Evolutionary conservation across 2,888 invertebrate species (phyloP), one percentile per base, ranked within the genome.

Genomic region (Phorcus lineatus): DNA sequence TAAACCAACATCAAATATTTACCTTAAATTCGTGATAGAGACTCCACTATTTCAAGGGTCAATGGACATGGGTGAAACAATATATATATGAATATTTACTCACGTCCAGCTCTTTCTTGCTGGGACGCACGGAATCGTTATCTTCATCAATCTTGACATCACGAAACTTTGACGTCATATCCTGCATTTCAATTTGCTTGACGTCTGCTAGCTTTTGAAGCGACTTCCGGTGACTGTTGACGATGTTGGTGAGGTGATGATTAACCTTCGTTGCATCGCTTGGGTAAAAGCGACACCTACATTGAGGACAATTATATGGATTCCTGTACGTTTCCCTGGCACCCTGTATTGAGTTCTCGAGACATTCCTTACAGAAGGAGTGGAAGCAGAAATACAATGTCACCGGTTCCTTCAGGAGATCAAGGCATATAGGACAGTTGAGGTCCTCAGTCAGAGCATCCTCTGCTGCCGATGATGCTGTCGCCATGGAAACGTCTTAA

Each of bases 211-310:
- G 24, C 17, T 28, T 19, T 62, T 62, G 28, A 24, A 28, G 62
- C 13, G 62, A 13, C 62, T 62, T 62, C 62, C 62, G 62, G 62
- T 62, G 62, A 62, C 62, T 62, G 28, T 62, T 62, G 28, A 62
- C 62, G 62, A 62, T 62, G 16, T 62, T 62, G 4, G 24, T 13
- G 11, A 62, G 62, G 24, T 62, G 62, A 9, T 62, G 62, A 28
- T 62, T 62, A 16, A 62, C 62, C 62, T 62, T 62, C 1, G 24
- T 28, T 11, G 16, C 28, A 28, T 62, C 62, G 24, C 62, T 62
- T 11, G 62, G 62, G 62, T 28, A 17, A 28, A 62, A 62, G 28
- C 62, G 62, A 62, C 62, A 17, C 28, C 62, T 24, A 62, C 62
- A 62, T 13, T 62, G 62, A 1, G 62, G 62, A 24, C 62, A 62